Conservation (phyloP, 2,888 invertebrate genomes). For the Margaritifera margaritifera region DNA sequence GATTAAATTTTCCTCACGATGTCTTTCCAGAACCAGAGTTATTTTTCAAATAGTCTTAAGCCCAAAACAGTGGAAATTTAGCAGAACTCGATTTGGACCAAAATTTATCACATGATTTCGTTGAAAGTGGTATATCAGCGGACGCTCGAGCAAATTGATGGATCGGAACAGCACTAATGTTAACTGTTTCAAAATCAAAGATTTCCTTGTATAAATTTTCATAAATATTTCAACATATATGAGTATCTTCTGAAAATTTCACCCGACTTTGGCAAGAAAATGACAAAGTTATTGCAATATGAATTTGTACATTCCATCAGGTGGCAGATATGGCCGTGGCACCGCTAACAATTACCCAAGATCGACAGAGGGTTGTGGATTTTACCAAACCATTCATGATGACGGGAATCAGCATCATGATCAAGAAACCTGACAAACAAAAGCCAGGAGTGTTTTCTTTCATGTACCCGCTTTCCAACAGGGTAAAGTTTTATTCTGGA, state of each 20-base stretch:
- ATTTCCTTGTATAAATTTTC: slow-evolving; percentile 1
- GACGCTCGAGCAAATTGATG: too few relatives aligned
- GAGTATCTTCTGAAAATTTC: not conserved
- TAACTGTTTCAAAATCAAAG: not conserved
- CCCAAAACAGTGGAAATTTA: too few relatives aligned
- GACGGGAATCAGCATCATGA: slow-evolving; percentile 95
- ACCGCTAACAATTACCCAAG: slow-evolving; percentile 93
- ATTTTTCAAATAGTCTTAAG: too few relatives aligned
- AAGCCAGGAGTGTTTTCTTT: slow-evolving; percentile 97
- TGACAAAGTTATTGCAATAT: too few relatives aligned
- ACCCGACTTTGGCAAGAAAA: too few relatives aligned
- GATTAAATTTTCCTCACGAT: too few relatives aligned
- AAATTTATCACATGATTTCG: too few relatives aligned
- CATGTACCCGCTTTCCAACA: slow-evolving; percentile 91
- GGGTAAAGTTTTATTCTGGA: too few relatives aligned
- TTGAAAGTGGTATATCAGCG: too few relatives aligned
- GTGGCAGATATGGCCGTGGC: slow-evolving; percentile 97
- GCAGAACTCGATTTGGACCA: too few relatives aligned
- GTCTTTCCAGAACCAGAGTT: too few relatives aligned
- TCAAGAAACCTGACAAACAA: slow-evolving; percentile 93
- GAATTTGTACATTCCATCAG: slow-evolving; percentile 41
- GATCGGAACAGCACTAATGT: too few relatives aligned
- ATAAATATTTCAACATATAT: slow-evolving; percentile 2
- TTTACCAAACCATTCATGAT: slow-evolving; percentile 99
- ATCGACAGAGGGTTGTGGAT: slow-evolving; percentile 94